Conservation (phyloP, 2,888 invertebrate species). For the Cybosia mesomella region DNA sequence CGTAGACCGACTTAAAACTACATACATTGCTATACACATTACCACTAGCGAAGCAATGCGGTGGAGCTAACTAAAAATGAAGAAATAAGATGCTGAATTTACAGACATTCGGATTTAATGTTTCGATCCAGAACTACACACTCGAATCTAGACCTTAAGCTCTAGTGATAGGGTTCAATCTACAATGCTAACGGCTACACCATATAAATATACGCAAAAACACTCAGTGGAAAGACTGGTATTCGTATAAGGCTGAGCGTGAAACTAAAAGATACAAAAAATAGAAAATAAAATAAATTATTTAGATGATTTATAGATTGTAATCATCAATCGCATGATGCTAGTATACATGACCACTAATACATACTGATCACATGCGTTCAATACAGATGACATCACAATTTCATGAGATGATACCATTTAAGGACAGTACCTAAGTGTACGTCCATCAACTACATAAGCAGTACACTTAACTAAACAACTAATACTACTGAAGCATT, state of each 20-base stretch:
- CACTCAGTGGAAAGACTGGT: conserved; percentile 56
- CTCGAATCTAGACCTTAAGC: conserved; percentile 65
- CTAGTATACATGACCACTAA: conserved; percentile 36
- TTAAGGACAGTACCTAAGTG: conserved; percentile 51
- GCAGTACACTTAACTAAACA: conserved; percentile 45
- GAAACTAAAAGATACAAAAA: conserved; percentile 47
- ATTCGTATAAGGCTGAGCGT: conserved; percentile 54
- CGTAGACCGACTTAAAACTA: conserved; percentile 53
- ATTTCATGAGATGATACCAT: conserved; percentile 58
- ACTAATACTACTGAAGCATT: conserved; percentile 69
- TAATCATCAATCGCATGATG: conserved; percentile 44
- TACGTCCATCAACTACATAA: conserved; percentile 27
- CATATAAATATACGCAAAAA: conserved; percentile 68
- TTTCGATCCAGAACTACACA: conserved; percentile 58
- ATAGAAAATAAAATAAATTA: conserved; percentile 44
- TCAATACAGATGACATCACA: conserved; percentile 65
- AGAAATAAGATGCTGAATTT: conserved; percentile 83
- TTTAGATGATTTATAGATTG: conserved; percentile 48
- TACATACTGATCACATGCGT: conserved; percentile 61
- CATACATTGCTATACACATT: conserved; percentile 54
- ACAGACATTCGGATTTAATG: conserved; percentile 82
- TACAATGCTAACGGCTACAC: conserved; percentile 44
- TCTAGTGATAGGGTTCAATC: conserved; percentile 61
- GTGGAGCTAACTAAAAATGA: conserved; percentile 83
- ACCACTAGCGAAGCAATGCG: conserved; percentile 78